phyloP scores from a whole-genome alignment of 1,140 invertebrate genomes.

The Protaetia brevitarsis region DNA sequence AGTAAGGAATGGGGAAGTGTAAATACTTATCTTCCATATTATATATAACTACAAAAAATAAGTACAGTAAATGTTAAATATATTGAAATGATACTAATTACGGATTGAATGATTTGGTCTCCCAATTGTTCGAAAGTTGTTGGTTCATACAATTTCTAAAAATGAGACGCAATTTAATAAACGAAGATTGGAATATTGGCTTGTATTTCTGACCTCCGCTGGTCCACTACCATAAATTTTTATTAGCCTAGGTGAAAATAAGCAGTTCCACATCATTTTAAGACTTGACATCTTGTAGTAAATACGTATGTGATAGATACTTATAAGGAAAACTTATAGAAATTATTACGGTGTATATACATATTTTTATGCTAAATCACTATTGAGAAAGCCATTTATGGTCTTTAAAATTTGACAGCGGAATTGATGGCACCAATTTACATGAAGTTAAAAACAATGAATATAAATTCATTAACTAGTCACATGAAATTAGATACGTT shows the following conservation, averaged over 20 bases:
- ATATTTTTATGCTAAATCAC: not conserved
- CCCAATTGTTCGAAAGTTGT: constrained; percentile 65
- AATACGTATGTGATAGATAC: too few relatives aligned
- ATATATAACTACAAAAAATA: constrained; percentile 56
- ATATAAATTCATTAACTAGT: too few relatives aligned
- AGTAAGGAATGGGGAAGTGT: constrained; percentile 74
- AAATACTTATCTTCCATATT: constrained; percentile 69
- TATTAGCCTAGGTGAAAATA: constrained; percentile 63
- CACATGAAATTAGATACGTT: too few relatives aligned
- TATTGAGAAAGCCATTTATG: not conserved
- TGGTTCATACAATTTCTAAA: constrained; percentile 64
- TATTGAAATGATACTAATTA: constrained; percentile 51
- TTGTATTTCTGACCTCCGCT: constrained; percentile 48
- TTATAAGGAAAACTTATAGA: not conserved
- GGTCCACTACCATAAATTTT: constrained; percentile 59
- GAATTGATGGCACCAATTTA: not conserved
- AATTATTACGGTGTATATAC: not conserved
- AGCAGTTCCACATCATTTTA: constrained; percentile 50
- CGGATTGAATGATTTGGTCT: constrained; percentile 67
- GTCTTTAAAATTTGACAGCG: not conserved
- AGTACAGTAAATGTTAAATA: constrained; percentile 5
- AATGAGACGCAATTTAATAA: constrained; percentile 29
- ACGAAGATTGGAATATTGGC: constrained; percentile 32
- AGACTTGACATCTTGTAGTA: constrained; percentile 44
- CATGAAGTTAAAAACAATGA: not conserved